A percentile compares a stretch with the other conserved stretches of the same genome.
Conservation (phyloP, 2,888 invertebrate species). For the Trypoxylon attenuatum region DNA sequence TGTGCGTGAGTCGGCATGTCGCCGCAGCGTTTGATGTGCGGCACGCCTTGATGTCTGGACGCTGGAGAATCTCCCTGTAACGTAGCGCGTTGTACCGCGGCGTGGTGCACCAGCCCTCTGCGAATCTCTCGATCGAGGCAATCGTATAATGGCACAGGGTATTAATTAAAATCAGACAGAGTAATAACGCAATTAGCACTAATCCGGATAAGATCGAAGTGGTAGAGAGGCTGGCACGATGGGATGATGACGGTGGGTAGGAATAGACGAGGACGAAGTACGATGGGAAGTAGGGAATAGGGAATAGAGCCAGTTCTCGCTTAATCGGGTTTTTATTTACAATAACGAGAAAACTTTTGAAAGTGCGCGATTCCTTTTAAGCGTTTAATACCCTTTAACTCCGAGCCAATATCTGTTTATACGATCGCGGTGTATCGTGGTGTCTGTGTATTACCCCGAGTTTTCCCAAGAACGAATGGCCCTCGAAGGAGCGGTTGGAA, state of each 20-base stretch:
- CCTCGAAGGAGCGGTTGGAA: conserved; percentile 30
- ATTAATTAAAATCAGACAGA: neutral
- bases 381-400: conserved; percentile 19
- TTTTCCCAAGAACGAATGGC: conserved; percentile 27
- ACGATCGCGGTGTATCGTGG: conserved; percentile 12
- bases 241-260: no score
- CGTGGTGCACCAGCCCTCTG: no score
- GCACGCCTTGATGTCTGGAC: no score
- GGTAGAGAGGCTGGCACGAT: no score
- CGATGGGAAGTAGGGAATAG: no score
- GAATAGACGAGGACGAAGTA: no score
- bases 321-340: conserved; percentile 9
- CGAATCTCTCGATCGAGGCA: no score
- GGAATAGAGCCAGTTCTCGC: neutral
- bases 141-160: no score
- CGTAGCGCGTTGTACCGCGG: no score
- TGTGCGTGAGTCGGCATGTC: no score
- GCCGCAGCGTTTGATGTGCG: no score
- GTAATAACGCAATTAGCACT: neutral
- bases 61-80: no score
- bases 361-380: neutral
- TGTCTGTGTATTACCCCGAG: conserved; percentile 7
- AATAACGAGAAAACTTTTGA: neutral
- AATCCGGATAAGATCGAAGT: neutral
- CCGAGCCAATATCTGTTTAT: conserved; percentile 22